Evolutionary conservation across 2,797 vertebrate genomes (phyloP), one percentile per base, ranked within the genome.

Genomic region (Tokudaia tokunoshimensis): DNA sequence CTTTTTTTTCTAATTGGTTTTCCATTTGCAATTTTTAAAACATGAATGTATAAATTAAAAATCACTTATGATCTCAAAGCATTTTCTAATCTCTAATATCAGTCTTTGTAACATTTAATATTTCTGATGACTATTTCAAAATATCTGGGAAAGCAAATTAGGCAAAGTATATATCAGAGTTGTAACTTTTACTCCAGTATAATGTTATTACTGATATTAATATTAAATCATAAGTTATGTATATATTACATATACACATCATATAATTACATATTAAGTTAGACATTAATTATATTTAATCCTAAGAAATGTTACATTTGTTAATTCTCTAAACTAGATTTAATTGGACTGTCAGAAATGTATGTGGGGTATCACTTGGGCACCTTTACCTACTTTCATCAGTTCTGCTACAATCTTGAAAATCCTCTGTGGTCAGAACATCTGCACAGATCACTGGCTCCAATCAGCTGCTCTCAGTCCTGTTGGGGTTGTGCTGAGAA

Each of bases 251-350:
- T 34, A 6, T 67, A 67, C 17, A 6, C 65, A 67, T 34, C 65
- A 67, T 67, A 67, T 31, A 65, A 31, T 29, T 29, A 31, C 4
- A 65, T 15, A 34, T 15, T 34, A 67, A 67, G 14, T 34, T 67
- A 67, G 31, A 67, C 13, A 67, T 67, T 67, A 67, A 67, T 67
- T 67, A 34, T 67, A 34, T 6, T 67, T 15, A 67, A 31, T 15
- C 31, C 34, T 34, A 67, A 94, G 78, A 96, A 70, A 89, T 67
- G n/a, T 6, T 52, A 57, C 63, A 37, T 72, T 78, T 84, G 52
- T 61, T 93, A 83, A 57, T 92, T 95, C 70, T 89, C 59, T 80
- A n/a, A 94, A 82, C 76, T 78, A 44, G 41, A 70, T 63, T 95
- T 76, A 55, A 67, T 55, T 57, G 81, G 80, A 52, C 13, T 84